Evolutionary conservation across 2,797 vertebrate species (phyloP).

Genomic region (Peromyscus melanophrys): DNA sequence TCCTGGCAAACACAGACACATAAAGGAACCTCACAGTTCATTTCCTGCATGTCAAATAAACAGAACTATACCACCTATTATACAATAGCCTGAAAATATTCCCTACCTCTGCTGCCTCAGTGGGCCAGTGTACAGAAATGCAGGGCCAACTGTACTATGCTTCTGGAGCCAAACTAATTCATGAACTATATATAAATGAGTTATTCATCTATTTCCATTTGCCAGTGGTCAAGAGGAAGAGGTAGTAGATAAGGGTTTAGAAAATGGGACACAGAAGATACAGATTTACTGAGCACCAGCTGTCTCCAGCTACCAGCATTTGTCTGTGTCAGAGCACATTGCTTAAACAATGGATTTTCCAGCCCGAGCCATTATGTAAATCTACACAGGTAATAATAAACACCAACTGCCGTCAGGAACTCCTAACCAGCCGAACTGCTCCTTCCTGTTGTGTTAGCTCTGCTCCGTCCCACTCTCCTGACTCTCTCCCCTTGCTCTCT

Average conservation of each 20-base stretch:
- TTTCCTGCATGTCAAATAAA: not conserved
- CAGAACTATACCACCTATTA: not conserved
- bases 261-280: slow-evolving; percentile 29
- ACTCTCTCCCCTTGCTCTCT: not conserved
- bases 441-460: not conserved
- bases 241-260: not conserved
- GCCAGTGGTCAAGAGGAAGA: slow-evolving; percentile 15
- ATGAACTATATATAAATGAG: not conserved
- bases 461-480: not conserved
- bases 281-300: not conserved
- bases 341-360: slow-evolving; percentile 29
- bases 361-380: not conserved
- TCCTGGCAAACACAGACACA: slow-evolving; percentile 27
- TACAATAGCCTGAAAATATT: not conserved
- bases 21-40: not conserved
- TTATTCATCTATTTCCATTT: slow-evolving; percentile 45
- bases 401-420: not conserved
- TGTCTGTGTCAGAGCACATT: not conserved
- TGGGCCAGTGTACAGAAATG: not conserved
- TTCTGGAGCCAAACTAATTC: slow-evolving; percentile 41
- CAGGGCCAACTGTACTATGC: not conserved
- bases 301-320: not conserved
- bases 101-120: not conserved
- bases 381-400: not conserved
- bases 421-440: not conserved